Evolutionary conservation across 2,888 invertebrate species (phyloP).

Genomic region (Lingula anatina): DNA sequence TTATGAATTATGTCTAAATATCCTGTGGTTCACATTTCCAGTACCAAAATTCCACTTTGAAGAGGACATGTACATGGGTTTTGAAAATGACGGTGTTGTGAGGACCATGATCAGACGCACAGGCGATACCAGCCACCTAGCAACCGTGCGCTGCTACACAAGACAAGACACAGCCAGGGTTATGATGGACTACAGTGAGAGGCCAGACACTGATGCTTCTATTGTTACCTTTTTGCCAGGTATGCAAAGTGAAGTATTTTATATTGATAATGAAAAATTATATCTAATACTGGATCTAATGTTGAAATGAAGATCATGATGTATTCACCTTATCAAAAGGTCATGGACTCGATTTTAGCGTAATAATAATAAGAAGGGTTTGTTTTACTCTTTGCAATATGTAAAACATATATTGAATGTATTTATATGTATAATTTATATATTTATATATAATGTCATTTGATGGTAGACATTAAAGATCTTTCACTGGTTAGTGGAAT

Average conservation of each 20-base stretch:
- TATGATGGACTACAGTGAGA: conserved; percentile 37
- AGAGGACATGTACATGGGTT: conserved; percentile 27
- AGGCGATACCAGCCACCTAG: conserved; percentile 42
- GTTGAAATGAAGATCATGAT: too few species aligned
- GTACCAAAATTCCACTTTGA: conserved; percentile 49
- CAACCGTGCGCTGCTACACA: conserved; percentile 49
- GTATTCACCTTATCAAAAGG: too few species aligned
- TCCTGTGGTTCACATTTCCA: conserved; percentile 11
- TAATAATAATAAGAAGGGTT: too few species aligned
- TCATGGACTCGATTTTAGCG: too few species aligned
- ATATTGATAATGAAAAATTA: background rate
- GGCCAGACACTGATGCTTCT: conserved; percentile 44
- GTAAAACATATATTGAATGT: too few species aligned
- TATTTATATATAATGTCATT: too few species aligned
- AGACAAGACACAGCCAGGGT: conserved; percentile 43
- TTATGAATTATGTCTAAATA: too few species aligned
- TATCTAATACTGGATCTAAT: too few species aligned
- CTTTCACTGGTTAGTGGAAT: too few species aligned
- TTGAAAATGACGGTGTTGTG: conserved; percentile 41
- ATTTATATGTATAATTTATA: too few species aligned
- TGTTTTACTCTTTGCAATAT: too few species aligned
- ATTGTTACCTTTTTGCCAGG: conserved; percentile 42
- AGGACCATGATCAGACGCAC: conserved; percentile 33
- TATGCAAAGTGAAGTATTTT: conserved; percentile 19
- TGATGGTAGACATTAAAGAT: too few species aligned